Evolutionary conservation across 2,888 invertebrate species (phyloP).

Genomic region (Synanthedon vespiformis): DNA sequence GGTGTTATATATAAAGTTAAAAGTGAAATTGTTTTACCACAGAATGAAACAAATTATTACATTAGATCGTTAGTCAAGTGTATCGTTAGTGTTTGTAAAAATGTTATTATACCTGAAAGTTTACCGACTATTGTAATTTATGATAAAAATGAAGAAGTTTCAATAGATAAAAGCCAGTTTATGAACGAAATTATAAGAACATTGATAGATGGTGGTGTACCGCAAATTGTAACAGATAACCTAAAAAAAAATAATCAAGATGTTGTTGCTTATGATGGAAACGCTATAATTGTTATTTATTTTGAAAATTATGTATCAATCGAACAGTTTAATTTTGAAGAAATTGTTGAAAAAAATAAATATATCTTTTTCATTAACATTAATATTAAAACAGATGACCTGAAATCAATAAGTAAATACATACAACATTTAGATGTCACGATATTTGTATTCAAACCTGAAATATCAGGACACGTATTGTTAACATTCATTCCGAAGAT

Average conservation of each 20-base stretch:
- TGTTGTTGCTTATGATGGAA: slow-evolving; percentile 4
- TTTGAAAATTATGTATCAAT: slow-evolving; percentile 16
- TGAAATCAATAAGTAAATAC: too few relatives aligned
- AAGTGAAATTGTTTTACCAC: background rate
- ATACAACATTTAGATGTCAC: too few relatives aligned
- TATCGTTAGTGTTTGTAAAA: background rate
- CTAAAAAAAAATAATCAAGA: background rate
- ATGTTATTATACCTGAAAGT: background rate
- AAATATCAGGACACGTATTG: slow-evolving; percentile 14
- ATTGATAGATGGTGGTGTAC: background rate
- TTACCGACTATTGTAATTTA: slow-evolving; percentile 3
- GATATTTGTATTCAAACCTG: too few relatives aligned
- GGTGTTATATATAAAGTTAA: background rate
- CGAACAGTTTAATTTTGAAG: slow-evolving; percentile 8
- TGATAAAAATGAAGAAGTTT: background rate
- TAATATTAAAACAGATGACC: slow-evolving; percentile 21
- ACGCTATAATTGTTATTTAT: slow-evolving; percentile 14
- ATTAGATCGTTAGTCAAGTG: slow-evolving; percentile 1
- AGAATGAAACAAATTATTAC: background rate
- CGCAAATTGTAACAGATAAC: background rate
- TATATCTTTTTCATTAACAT: slow-evolving; percentile 22
- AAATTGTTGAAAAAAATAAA: slow-evolving; percentile 14
- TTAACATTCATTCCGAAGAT: slow-evolving; percentile 24
- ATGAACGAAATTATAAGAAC: background rate
- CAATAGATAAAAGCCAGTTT: background rate